A percentile compares a stretch with the other conserved stretches of the same genome.
These are phyloP conservation scores for Apostichopus japonicus DNA, from an alignment of 35 echinoderm and acorn worm species.

Conservation along the genomic window DNA sequence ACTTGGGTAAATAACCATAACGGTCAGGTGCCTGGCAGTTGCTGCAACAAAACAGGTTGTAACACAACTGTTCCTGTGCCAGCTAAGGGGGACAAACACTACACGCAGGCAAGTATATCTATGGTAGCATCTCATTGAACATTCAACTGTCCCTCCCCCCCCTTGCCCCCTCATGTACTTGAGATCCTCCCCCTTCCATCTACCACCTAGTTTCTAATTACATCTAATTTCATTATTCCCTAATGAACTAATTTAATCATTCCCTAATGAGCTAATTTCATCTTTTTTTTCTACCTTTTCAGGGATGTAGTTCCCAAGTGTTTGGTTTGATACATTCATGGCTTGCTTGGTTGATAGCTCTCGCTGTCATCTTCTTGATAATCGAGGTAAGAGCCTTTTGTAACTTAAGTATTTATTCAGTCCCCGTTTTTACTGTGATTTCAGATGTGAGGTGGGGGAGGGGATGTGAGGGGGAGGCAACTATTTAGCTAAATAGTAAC, in stretches of 20 bases:
- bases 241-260: too few species aligned
- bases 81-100: not conserved
- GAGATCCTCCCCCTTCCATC: too few species aligned
- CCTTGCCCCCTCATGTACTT: too few species aligned
- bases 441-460: too few species aligned
- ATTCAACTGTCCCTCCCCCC: too few species aligned
- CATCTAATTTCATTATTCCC: too few species aligned
- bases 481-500: too few species aligned
- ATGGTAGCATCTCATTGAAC: not conserved
- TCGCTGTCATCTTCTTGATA: not conserved
- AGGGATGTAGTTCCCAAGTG: not conserved
- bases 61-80: not conserved
- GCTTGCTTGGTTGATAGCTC: slow-evolving; percentile 32
- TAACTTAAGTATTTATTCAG: too few species aligned
- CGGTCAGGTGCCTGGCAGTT: not conserved
- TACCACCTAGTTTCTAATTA: too few species aligned
- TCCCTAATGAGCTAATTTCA: too few species aligned
- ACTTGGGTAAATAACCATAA: not conserved
- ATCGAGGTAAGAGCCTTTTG: not conserved
- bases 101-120: not conserved
- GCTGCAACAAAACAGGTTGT: not conserved
- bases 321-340: not conserved
- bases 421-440: too few species aligned
- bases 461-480: too few species aligned
- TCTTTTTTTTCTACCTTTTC: not conserved